These are phyloP conservation scores for Lepidocyrtoides sp. DNA, from an alignment of 2,888 invertebrate genomes.

Conservation along the genomic window DNA sequence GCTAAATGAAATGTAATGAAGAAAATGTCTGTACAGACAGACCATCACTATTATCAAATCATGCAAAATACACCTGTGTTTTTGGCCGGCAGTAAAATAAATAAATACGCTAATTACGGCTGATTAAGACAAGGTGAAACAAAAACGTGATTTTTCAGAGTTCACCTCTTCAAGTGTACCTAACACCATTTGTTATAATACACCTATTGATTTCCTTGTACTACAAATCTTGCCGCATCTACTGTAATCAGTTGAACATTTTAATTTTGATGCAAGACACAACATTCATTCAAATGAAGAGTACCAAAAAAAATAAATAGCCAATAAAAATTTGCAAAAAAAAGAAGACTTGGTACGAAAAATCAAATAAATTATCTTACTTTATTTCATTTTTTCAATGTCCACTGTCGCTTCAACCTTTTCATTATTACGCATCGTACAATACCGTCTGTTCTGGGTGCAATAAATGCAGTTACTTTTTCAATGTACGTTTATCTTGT, in stretches of 20 bases:
- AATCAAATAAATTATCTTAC: not conserved
- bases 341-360: not conserved
- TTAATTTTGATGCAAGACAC: not conserved
- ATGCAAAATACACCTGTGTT: not conserved
- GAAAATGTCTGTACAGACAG: not conserved
- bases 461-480: not conserved
- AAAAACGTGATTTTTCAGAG: slow-evolving; percentile 32
- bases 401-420: not conserved
- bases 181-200: not conserved
- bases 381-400: not conserved
- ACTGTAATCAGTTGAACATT: not conserved
- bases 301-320: not conserved
- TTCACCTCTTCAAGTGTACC: not conserved
- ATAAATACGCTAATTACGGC: slow-evolving; percentile 35
- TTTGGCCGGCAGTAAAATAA: not conserved
- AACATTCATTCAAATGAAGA: not conserved
- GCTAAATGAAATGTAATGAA: not conserved
- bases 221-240: not conserved
- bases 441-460: not conserved
- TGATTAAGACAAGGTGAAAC: slow-evolving; percentile 52
- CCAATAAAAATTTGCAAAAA: not conserved
- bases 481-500: not conserved
- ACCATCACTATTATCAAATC: not conserved
- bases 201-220: slow-evolving; percentile 26
- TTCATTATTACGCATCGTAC: too few relatives aligned